Evolutionary conservation across 2,113 vertebrate species (phyloP).

Genomic region (Lanius ludovicianus): DNA sequence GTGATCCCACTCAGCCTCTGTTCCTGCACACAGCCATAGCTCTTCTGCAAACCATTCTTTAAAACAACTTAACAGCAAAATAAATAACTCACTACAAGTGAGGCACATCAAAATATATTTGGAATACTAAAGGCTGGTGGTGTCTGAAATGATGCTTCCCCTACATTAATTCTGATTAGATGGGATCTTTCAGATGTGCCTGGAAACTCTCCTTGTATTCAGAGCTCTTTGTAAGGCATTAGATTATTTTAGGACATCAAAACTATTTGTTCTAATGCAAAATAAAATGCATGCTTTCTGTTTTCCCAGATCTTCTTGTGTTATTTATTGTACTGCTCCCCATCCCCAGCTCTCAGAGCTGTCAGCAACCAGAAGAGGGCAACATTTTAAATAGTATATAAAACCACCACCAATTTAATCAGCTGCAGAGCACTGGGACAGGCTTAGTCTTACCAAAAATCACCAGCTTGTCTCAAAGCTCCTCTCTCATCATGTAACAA

Average conservation of each 20-base stretch:
- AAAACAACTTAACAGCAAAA: background rate
- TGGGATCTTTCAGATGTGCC: background rate
- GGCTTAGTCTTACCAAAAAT: accelerated
- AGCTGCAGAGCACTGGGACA: background rate
- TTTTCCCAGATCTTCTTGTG: accelerated
- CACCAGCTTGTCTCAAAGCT: background rate
- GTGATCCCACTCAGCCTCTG: background rate
- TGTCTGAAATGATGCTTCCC: background rate
- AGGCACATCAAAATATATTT: background rate
- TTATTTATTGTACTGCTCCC: background rate
- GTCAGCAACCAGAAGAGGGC: slow-evolving; percentile 70
- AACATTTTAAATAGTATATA: slow-evolving; percentile 35
- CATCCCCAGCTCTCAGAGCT: background rate
- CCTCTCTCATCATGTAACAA: background rate
- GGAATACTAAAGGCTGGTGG: background rate
- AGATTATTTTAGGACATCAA: background rate
- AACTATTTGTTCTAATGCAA: background rate
- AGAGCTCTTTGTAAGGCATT: background rate
- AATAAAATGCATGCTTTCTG: background rate
- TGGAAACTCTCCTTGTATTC: background rate
- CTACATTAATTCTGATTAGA: background rate
- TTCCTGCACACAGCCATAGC: background rate
- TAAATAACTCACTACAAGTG: background rate
- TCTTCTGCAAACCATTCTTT: background rate
- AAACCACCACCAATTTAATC: background rate